Conservation (phyloP, 2,888 invertebrate genomes). For the Strigamia transsilvanica region DNA sequence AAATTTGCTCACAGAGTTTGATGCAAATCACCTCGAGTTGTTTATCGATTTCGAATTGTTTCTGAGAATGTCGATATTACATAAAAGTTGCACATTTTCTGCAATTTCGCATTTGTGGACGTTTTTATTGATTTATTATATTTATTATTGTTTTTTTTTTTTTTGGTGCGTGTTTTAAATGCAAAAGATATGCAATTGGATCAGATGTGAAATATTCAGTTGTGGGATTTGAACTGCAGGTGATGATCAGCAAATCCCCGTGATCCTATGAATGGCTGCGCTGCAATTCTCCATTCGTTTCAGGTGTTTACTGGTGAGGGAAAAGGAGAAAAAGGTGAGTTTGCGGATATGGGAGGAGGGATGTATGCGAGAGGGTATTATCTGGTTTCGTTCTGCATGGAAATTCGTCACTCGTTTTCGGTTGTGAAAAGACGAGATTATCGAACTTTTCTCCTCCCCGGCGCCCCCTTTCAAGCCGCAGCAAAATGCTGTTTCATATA, state of each 20-base stretch:
- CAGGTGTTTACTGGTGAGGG: conserved; percentile 31
- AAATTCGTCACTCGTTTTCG: conserved; percentile 35
- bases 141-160: neutral
- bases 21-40: conserved; percentile 21
- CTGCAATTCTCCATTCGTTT: conserved; percentile 23
- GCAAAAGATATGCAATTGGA: neutral
- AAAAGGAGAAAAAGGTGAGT: conserved; percentile 12
- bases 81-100: no score
- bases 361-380: conserved; percentile 17
- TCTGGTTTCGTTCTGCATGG: conserved; percentile 22
- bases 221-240: conserved; percentile 20
- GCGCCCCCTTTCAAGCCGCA: neutral
- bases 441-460: neutral
- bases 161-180: neutral
- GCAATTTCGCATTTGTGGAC: no score
- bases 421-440: conserved; percentile 35
- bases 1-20: neutral
- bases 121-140: no score
- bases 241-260: conserved; percentile 34
- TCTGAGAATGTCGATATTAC: neutral
- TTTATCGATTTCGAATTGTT: neutral
- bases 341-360: neutral
- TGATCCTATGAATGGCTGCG: conserved; percentile 15
- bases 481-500: neutral
- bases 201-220: conserved; percentile 17